A percentile compares a stretch with the other conserved stretches of the same genome.
phyloP scores from a whole-genome alignment of 2,888 invertebrate species.

The Pristionchus fissidentatus region DNA sequence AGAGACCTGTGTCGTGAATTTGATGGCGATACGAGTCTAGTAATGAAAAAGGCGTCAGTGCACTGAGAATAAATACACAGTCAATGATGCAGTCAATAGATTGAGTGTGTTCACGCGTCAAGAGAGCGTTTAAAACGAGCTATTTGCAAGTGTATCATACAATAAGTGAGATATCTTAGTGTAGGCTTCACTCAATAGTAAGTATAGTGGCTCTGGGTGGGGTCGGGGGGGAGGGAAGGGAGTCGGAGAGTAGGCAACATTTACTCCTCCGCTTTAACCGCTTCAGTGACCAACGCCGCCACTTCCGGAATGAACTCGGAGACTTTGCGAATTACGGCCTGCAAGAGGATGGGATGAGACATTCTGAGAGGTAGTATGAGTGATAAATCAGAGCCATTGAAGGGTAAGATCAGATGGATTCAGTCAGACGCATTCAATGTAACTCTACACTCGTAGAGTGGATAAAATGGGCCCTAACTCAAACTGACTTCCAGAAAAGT shows the following conservation, averaged over 20 bases:
- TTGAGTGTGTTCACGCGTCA: no score
- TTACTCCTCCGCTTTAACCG: not conserved
- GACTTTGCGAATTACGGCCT: constrained; percentile 47
- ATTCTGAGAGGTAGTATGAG: not conserved
- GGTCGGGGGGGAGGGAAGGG: not conserved
- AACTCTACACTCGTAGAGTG: no score
- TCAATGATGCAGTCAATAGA: not conserved
- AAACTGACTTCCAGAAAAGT: no score
- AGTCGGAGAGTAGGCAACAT: not conserved
- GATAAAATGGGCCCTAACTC: no score
- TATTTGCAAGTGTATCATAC: no score
- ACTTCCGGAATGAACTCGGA: constrained; percentile 35
- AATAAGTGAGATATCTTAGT: not conserved
- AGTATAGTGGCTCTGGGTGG: not conserved
- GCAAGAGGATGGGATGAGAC: constrained; percentile 12
- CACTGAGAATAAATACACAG: not conserved
- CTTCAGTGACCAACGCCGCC: constrained; percentile 12
- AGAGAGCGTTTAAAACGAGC: no score
- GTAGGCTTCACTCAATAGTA: not conserved
- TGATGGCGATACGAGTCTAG: not conserved
- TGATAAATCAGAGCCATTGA: not conserved
- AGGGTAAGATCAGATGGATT: not conserved
- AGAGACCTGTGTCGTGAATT: not conserved
- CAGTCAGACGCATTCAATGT: not conserved
- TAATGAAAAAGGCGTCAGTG: not conserved